These are phyloP conservation scores for Laticauda laticaudata DNA, from an alignment of 2,113 vertebrate genomes.

Conservation along the genomic window DNA sequence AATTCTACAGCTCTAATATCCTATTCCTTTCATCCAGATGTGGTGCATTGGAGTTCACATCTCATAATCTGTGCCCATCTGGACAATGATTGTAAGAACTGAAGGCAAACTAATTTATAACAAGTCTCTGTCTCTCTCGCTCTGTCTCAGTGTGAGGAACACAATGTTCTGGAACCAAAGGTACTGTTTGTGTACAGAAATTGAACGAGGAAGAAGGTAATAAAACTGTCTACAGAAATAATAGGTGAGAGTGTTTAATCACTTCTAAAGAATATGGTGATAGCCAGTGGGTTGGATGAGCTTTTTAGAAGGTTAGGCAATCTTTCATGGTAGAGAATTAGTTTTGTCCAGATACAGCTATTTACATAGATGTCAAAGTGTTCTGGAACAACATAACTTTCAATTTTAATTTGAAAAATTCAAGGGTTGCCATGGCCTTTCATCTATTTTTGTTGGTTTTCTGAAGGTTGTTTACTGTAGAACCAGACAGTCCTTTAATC, in stretches of 20 bases:
- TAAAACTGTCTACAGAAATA: conserved; percentile 3
- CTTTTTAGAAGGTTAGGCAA: neutral
- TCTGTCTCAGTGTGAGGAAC: neutral
- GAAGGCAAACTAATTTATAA: neutral
- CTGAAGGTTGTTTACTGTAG: neutral
- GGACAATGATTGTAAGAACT: neutral
- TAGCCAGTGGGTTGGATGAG: neutral
- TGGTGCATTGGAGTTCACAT: neutral
- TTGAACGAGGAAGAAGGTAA: conserved; percentile 29
- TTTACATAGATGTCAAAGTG: neutral
- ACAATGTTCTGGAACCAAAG: neutral
- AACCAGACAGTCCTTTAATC: neutral
- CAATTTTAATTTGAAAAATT: neutral
- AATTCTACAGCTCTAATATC: neutral
- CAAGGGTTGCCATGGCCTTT: neutral
- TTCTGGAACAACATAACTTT: neutral
- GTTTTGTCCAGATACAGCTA: neutral
- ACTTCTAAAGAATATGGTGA: neutral
- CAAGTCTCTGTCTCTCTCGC: neutral
- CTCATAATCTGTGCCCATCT: neutral
- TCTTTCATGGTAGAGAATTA: neutral
- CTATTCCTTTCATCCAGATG: neutral
- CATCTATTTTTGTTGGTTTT: neutral
- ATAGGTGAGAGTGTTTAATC: conserved; percentile 31
- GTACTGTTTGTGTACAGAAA: neutral